Percentiles rank a stretch among this genome's conserved stretches.
These are phyloP conservation scores for Chiloscyllium plagiosum DNA, from an alignment of 2,113 vertebrate species.

Conservation along the genomic window DNA sequence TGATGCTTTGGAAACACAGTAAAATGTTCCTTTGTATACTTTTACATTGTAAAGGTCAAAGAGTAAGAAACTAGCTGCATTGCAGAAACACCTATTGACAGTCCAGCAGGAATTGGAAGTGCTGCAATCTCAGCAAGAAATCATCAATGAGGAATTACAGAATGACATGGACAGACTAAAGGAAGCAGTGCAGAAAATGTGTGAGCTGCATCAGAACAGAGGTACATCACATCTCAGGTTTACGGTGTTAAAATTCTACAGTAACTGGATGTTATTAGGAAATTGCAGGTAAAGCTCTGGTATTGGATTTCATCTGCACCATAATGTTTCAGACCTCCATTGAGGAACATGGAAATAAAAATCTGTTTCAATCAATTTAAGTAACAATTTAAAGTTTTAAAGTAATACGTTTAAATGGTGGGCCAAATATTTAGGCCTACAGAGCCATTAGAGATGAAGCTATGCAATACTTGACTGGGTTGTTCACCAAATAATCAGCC, in stretches of 20 bases:
- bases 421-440: not conserved
- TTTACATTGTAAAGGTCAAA: not conserved
- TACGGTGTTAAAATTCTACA: not conserved
- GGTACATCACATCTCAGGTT: not conserved
- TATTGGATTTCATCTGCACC: not conserved
- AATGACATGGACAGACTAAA: not conserved
- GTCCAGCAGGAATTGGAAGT: not conserved
- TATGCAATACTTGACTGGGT: no score
- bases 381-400: not conserved
- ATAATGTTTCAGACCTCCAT: not conserved
- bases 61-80: not conserved
- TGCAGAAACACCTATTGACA: not conserved
- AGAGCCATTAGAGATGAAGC: not conserved
- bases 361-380: not conserved
- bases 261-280: not conserved
- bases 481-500: no score
- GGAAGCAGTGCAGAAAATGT: not conserved
- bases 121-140: conserved; percentile 7
- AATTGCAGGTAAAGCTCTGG: not conserved
- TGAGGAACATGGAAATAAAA: not conserved
- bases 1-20: not conserved
- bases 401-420: not conserved
- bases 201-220: not conserved
- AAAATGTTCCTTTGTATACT: not conserved
- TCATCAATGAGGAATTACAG: conserved; percentile 10